Percentiles rank a stretch among this genome's conserved stretches.
phyloP scores from a whole-genome alignment of 2,888 invertebrate species.

The Drosophila quinaria region DNA sequence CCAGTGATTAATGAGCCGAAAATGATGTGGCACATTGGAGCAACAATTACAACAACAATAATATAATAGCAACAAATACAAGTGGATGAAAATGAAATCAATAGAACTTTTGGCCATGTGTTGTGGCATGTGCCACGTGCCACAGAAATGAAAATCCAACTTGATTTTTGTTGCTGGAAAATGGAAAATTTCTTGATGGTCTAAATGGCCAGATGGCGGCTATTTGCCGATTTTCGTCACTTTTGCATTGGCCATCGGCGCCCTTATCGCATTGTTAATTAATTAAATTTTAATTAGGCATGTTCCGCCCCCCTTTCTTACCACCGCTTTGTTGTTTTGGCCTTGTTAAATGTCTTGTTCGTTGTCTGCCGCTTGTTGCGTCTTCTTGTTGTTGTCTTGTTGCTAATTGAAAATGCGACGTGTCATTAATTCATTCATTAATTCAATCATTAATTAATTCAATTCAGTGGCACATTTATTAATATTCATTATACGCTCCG shows the following conservation, averaged over 20 bases:
- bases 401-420: slow-evolving; percentile 66
- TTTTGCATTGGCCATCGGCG: neutral
- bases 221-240: slow-evolving; percentile 14
- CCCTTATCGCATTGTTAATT: slow-evolving; percentile 66
- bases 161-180: slow-evolving; percentile 21
- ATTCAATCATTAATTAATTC: slow-evolving; percentile 73
- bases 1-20: slow-evolving; percentile 76
- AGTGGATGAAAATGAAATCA: slow-evolving; percentile 31
- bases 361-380: slow-evolving; percentile 32
- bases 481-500: slow-evolving; percentile 75
- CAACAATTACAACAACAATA: slow-evolving; percentile 35
- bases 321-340: slow-evolving; percentile 20
- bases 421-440: slow-evolving; percentile 70
- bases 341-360: slow-evolving; percentile 61
- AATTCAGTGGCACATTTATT: slow-evolving; percentile 69
- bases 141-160: slow-evolving; percentile 40
- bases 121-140: slow-evolving; percentile 55
- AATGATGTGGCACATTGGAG: slow-evolving; percentile 77
- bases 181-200: slow-evolving; percentile 19
- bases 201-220: slow-evolving; percentile 50
- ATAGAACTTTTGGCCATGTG: slow-evolving; percentile 64
- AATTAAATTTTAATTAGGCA: slow-evolving; percentile 76
- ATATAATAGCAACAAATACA: neutral
- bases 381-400: slow-evolving; percentile 31
- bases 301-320: neutral